A percentile compares a stretch with the other conserved stretches of the same genome.
These are phyloP conservation scores for Empis livida DNA, from an alignment of 2,888 invertebrate species.

Conservation along the genomic window DNA sequence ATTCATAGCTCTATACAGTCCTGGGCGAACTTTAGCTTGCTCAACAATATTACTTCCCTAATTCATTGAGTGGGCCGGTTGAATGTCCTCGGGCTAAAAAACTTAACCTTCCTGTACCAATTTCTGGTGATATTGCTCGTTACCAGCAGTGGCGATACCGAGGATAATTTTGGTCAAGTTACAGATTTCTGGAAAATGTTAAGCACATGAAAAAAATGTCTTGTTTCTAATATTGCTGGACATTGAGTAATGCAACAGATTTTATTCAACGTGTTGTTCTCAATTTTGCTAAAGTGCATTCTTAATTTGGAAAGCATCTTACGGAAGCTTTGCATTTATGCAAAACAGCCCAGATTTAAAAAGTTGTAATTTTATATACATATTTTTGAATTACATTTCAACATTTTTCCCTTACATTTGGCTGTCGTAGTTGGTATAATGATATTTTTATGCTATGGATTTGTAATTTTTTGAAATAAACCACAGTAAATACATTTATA, in stretches of 20 bases:
- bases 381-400: too few species aligned
- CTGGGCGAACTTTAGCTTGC: too few species aligned
- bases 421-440: too few species aligned
- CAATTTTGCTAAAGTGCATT: slow-evolving; percentile 68
- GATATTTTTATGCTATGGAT: too few species aligned
- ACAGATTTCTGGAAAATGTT: slow-evolving; percentile 73
- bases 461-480: too few species aligned
- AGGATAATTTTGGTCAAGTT: slow-evolving; percentile 85
- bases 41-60: slow-evolving; percentile 95
- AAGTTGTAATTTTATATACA: too few species aligned
- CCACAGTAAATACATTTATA: too few species aligned
- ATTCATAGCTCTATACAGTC: too few species aligned
- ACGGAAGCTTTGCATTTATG: slow-evolving; percentile 49
- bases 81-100: slow-evolving; percentile 50
- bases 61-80: slow-evolving; percentile 84
- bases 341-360: slow-evolving; percentile 47
- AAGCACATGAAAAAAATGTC: slow-evolving; percentile 54
- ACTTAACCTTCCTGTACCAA: slow-evolving; percentile 35
- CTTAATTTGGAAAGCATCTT: slow-evolving; percentile 62
- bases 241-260: slow-evolving; percentile 64
- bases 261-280: slow-evolving; percentile 79
- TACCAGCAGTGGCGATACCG: slow-evolving; percentile 64
- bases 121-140: slow-evolving; percentile 65
- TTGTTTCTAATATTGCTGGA: slow-evolving; percentile 67
- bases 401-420: too few species aligned